Evolutionary conservation across 2,113 vertebrate species (phyloP), one percentile per base, ranked within the genome.

Genomic region (Apistogramma diplotaenia): DNA sequence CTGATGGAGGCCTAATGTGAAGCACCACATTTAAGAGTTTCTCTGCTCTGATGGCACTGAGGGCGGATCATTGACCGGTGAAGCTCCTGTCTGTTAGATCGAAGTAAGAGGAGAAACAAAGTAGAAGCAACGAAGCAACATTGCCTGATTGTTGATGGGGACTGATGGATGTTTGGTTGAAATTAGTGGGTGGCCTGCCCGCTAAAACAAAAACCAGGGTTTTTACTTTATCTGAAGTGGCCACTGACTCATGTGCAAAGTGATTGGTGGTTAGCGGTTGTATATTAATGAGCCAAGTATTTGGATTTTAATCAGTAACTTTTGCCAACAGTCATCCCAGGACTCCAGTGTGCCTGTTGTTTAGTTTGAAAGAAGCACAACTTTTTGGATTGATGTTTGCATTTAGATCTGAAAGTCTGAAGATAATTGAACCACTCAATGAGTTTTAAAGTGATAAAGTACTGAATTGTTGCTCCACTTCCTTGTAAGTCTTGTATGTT

Each of bases 221-320:
- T 51, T 70, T 70, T 70, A 2, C 43, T 51, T 51, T n/a, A 31
- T 51, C 43, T 70, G 43, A 70, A 70, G 65, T 70, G 65, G 65
- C 25, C 65, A 29, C 10, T 51, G 65, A 70, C 25, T 70, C 65
- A 70, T 70, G 65, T 4, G 10, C 40, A 70, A 70, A 70, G 6
- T 49, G 9, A 67, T 43, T 51, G 11, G 21, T 86, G 67, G 76
- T 84, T 78, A 27, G 33, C 7, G 40, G 72, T 46, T 79, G n/a
- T 55, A 46, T 72, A 51, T 70, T 70, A 70, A 70, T 70, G 43
- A 70, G 65, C 65, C 65, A 70, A n/a, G 65, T n/a, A 31, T 43
- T 58, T 74, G 35, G 27, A 62, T 55, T 78, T 70, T 31, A 51
- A 70, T 70, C 65, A 70, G 18, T 31, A 70, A 51, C 65, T 25